Evolutionary conservation across 1,140 invertebrate genomes (phyloP), one percentile per base, ranked within the genome.

Genomic region (Augochlora pura): DNA sequence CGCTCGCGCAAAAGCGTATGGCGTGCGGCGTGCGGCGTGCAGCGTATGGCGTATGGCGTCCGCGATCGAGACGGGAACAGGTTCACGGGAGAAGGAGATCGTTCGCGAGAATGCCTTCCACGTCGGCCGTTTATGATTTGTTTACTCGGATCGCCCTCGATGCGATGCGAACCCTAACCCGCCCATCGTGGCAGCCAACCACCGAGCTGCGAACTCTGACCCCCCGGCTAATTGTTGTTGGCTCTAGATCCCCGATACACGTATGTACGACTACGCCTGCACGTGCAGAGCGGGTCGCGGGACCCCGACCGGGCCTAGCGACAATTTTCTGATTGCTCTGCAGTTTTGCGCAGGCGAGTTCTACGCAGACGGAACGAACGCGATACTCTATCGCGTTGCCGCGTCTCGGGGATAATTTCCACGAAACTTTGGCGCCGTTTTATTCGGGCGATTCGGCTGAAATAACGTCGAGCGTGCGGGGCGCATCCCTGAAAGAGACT

Each of bases 181-280:
- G 87, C 89, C 89, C 87, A 89, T 89, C 88, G 39, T 86, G 71
- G 59, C 82, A 62, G 67, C 60, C 63, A 82, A 84, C 85, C 84
- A 75, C 82, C 86, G 76, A 87, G 84, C 59, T 83, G 87, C 91
- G 91, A 93, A 92, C 92, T 91, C 86, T 92, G 91, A 92, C 92
- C 92, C 92, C 89, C 87, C 81, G 86, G 90, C 92, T 93, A 92
- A 93, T 93, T 93, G 90, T 92, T 92, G 92, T 93, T 93, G 91
- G 90, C 90, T 92, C 91, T 92, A 92, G 92, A 92, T 92, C 87
- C 59, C 6, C 66, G 92, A 92, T 93, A 92, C 18, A 4, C 32
- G 32, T 4, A 4, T 4, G 32, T 32, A 32, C 32, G 32, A n/a
- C n/a, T 32, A 32, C 32, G 32, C 32, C 1, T 32, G 1, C 32